Evolutionary conservation across 2,113 vertebrate genomes (phyloP), one percentile per base, ranked within the genome.

Genomic region (Scomber japonicus): DNA sequence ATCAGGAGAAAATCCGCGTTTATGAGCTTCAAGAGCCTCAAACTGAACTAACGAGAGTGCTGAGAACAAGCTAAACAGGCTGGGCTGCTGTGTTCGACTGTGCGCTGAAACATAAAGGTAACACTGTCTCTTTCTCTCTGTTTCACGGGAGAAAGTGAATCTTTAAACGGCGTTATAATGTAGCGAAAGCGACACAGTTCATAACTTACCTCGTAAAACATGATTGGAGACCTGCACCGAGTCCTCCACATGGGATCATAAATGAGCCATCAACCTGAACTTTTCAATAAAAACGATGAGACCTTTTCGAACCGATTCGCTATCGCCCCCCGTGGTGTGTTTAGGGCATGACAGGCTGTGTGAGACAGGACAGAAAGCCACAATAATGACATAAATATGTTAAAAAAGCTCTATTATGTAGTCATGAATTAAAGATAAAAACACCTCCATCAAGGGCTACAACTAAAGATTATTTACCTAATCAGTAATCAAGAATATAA

Each of bases 221-320:
- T 15, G 11, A 35, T 4, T 56, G 46, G 11, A 27, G n/a, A 53
- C 14, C 6, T 54, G 21, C 0, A 6, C 35, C 1, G 9, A 45
- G 10, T 56, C 31, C 6, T 21, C 63, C 13, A 51, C 50, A 19
- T 17, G 10, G 14, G 61, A 21, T 50, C 6, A 17, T 27, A 14
- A 27, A 3, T 6, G 53, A 59, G 3, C 78, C 64, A 76, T 71
- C 72, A 67, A 64, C 1, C 54, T 10, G 9, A 85, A 91, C 82
- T 80, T 87, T 89, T 63, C 51, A 53, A 66, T 74, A 63, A 86
- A 84, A 70, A 81, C 48, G 51, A 84, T 71, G 77, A 65, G 64
- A 67, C 48, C 65, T 82, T 85, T 68, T 17, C 13, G 78, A 78
- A 85, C 15, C 12, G 21, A 55, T 62, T 55, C 81, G 1, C 63